Conservation (phyloP, 1,140 invertebrate genomes). For the Sycophila sp. region DNA sequence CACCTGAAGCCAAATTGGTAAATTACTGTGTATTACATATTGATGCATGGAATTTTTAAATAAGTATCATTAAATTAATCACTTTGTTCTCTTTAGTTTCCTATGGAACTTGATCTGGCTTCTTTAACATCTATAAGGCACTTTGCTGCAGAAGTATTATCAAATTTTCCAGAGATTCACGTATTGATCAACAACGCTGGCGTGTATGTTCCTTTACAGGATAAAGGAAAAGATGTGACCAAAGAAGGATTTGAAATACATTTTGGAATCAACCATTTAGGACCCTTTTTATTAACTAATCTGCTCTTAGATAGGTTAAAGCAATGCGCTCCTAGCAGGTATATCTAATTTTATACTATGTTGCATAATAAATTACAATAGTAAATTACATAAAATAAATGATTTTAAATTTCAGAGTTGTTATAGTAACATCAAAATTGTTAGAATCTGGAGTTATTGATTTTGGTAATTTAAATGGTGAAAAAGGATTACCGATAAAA, state of each 20-base stretch:
- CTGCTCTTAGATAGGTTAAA: slow-evolving; percentile 77
- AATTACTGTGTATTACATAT: slow-evolving; percentile 30
- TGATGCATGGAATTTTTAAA: neutral
- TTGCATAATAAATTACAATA: neutral
- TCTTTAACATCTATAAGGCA: slow-evolving; percentile 76
- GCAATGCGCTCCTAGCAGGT: slow-evolving; percentile 72
- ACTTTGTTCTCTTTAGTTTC: slow-evolving; percentile 66
- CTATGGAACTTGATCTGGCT: slow-evolving; percentile 77
- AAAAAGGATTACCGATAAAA: slow-evolving; percentile 65
- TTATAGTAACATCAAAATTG: slow-evolving; percentile 69
- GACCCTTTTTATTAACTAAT: slow-evolving; percentile 87
- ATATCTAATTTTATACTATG: slow-evolving; percentile 48
- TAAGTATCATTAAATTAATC: slow-evolving; percentile 3
- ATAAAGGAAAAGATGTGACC: slow-evolving; percentile 68
- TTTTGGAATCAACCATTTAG: slow-evolving; percentile 83
- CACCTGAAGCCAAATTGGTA: slow-evolving; percentile 71
- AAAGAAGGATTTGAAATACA: slow-evolving; percentile 87
- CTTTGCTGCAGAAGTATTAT: slow-evolving; percentile 74
- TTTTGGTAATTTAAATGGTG: slow-evolving; percentile 76
- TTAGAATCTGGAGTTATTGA: slow-evolving; percentile 75
- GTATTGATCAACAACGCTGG: slow-evolving; percentile 84
- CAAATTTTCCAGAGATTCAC: slow-evolving; percentile 73
- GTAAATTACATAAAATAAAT: neutral
- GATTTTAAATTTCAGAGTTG: slow-evolving; percentile 59
- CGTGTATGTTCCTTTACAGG: slow-evolving; percentile 68